Percentiles rank a stretch among this genome's conserved stretches.
These are phyloP conservation scores for Bombus huntii DNA, from an alignment of 1,140 invertebrate species.

Conservation along the genomic window DNA sequence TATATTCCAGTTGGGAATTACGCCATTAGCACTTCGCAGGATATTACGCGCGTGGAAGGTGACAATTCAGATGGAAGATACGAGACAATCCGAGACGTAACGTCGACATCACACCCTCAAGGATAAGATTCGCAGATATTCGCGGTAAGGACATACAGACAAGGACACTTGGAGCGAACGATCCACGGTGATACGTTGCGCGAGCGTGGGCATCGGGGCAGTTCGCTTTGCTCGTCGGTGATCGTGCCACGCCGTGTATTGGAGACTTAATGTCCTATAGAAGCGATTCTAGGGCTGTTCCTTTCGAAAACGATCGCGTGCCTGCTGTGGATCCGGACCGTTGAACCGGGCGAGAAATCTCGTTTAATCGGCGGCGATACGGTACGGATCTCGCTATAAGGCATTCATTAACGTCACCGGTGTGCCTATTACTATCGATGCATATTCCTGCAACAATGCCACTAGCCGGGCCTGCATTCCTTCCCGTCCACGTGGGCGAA, in stretches of 20 bases:
- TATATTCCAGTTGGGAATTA: constrained; percentile 22
- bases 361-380: constrained; percentile 56
- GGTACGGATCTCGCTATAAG: constrained; percentile 38
- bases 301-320: constrained; percentile 64
- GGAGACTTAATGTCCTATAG: constrained; percentile 51
- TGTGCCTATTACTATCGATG: constrained; percentile 54
- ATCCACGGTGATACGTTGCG: constrained; percentile 43
- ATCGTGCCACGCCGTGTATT: constrained; percentile 33
- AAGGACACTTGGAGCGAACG: constrained; percentile 49
- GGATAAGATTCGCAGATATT: constrained; percentile 34
- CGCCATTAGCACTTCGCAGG: constrained; percentile 14
- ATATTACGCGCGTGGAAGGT: constrained; percentile 17
- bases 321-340: constrained; percentile 46
- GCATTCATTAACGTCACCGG: constrained; percentile 65
- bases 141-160: constrained; percentile 42
- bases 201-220: constrained; percentile 56
- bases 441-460: constrained; percentile 55
- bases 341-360: constrained; percentile 48
- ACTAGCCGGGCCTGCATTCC: constrained; percentile 35
- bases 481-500: constrained; percentile 49
- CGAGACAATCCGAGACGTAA: constrained; percentile 35
- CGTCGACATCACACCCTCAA: constrained; percentile 42
- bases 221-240: constrained; percentile 59
- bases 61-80: constrained; percentile 51
- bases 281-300: constrained; percentile 39